Evolutionary conservation across 2,888 invertebrate genomes (phyloP).

Genomic region (Epirrita christyi): DNA sequence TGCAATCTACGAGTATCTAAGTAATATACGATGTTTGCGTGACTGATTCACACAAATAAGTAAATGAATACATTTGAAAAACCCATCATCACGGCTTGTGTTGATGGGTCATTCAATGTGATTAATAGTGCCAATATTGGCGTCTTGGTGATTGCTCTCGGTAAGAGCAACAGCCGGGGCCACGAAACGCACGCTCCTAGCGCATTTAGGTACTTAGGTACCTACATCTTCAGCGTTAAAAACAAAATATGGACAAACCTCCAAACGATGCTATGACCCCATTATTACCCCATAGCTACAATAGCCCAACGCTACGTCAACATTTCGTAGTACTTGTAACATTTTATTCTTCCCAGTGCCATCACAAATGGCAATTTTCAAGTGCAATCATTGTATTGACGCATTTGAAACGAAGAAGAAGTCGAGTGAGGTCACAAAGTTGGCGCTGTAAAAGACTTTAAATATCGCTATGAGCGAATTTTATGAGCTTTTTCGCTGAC

Average conservation of each 20-base stretch:
- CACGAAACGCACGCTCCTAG: neutral
- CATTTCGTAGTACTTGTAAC: no score
- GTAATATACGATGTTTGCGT: conserved; percentile 9
- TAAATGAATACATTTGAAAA: conserved; percentile 30
- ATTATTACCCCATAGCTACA: no score
- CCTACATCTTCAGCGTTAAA: no score
- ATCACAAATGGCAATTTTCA: no score
- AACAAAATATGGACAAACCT: no score
- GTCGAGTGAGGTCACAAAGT: neutral
- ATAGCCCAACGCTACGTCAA: no score
- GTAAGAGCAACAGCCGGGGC: conserved; percentile 8
- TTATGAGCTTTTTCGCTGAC: neutral
- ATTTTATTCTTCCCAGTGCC: no score
- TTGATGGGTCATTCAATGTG: conserved; percentile 22
- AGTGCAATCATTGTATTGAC: no score
- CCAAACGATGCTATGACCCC: no score
- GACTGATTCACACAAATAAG: conserved; percentile 18
- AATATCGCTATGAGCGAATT: neutral
- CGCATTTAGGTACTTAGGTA: no score
- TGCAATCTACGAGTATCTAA: neutral
- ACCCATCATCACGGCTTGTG: conserved; percentile 24
- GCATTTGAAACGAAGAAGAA: no score
- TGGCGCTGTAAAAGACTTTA: neutral
- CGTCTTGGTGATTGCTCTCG: conserved; percentile 13
- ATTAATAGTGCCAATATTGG: conserved; percentile 18